These are phyloP conservation scores for Gymnobelideus leadbeateri DNA, from an alignment of 2,113 vertebrate species.

Conservation along the genomic window DNA sequence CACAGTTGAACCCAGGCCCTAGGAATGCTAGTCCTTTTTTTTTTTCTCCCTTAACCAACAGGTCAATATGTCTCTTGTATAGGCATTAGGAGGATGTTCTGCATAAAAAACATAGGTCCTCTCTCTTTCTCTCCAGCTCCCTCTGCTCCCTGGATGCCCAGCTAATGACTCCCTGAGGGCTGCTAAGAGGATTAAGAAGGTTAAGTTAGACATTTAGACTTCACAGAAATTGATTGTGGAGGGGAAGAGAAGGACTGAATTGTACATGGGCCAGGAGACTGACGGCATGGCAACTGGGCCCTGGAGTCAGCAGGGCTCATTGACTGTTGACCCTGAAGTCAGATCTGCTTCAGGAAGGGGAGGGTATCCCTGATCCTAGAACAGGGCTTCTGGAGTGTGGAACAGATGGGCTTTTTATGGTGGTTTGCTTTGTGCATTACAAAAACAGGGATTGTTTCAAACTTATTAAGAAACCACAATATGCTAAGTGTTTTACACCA, in stretches of 20 bases:
- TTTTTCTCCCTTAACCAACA: not conserved
- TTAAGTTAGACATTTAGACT: not conserved
- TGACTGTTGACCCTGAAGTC: not conserved
- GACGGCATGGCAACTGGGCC: not conserved
- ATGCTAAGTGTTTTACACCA: not conserved
- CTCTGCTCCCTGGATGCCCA: not conserved
- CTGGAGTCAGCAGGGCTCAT: not conserved
- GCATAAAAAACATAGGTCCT: not conserved
- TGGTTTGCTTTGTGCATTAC: not conserved
- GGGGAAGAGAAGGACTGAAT: not conserved
- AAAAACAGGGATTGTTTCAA: not conserved
- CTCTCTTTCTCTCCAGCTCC: not conserved
- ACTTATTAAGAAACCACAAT: slow-evolving; percentile 3
- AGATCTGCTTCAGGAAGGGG: not conserved
- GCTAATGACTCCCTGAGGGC: not conserved
- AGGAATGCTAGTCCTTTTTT: not conserved
- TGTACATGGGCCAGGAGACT: not conserved
- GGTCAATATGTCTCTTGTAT: not conserved
- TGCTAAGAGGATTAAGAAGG: not conserved
- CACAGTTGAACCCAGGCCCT: not conserved
- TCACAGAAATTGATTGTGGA: not conserved
- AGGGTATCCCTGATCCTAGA: not conserved
- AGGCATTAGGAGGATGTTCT: not conserved
- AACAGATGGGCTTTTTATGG: not conserved
- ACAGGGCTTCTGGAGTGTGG: not conserved